Evolutionary conservation across 2,888 invertebrate species (phyloP), one percentile per base, ranked within the genome.

Genomic region (Mesorhabditis spiculigera): DNA sequence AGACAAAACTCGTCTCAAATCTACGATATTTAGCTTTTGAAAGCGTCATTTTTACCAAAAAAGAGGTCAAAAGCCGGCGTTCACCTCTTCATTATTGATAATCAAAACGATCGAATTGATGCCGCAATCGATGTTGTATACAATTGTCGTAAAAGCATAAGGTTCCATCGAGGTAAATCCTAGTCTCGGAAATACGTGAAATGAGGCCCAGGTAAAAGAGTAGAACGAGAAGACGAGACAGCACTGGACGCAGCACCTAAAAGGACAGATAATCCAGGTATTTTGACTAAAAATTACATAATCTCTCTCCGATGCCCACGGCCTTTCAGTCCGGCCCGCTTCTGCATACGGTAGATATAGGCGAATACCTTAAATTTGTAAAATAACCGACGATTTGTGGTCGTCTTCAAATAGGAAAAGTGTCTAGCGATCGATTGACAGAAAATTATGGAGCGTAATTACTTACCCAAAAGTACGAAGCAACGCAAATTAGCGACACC

Each of bases 191-290:
- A 50, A 13, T 13, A 50, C n/a, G n/a, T 50, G 58, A n/a, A 50
- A 50, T 13, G 58, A 50, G n/a, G 58, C 58, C 58, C 58, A 50
- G 2, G 58, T 50, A n/a, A 50, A 50, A n/a, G 58, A 50, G n/a
- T 50, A 50, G n/a, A 50, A 50, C 10, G 58, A 50, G 58, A 50
- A 50, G n/a, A 50, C 58, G 58, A 50, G 58, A n/a, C 58, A 50
- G n/a, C 58, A 50, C 3, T 50, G 58, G 58, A 50, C n/a, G 3
- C 58, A 50, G 58, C 58, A 50, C 58, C 58, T 50, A n/a, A 50
- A 50, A 1, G 58, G 58, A 50, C 58, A 50, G n/a, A 28, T 28
- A 28, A 28, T 28, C 28, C 28, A 3, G 28, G 28, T 28, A 28
- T 28, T 28, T 28, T 28, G 28, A 28, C 28, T 28, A 28, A 28